Evolutionary conservation across 1,140 invertebrate species (phyloP), one percentile per base, ranked within the genome.

Genomic region (Drosophila sechellia): DNA sequence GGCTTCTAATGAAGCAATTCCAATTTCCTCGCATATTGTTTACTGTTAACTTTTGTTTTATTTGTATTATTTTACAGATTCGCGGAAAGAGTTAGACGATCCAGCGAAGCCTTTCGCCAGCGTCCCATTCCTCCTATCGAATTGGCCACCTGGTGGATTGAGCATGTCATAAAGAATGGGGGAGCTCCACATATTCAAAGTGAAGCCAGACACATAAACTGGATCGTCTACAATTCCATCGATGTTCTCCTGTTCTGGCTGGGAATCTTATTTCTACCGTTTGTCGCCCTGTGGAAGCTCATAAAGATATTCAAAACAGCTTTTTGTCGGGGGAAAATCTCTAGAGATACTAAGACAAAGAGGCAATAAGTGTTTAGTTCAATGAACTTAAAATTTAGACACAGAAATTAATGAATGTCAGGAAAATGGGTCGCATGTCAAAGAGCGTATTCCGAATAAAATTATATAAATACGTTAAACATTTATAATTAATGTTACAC

Each of bases 181-280:
- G 94, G 93, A 10, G 86, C 92, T 3, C 92, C 93, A 5, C 91
- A 93, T 2, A 45, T 65, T 17, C 79, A 93, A 50, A 91, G 92
- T 54, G 80, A 93, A 45, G 94, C 94, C 53, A 90, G 93, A 6
- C 92, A 93, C 43, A 87, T 95, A 39, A 94, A 94, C n/a, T 93
- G 94, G 79, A 95, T 95, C 90, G 93, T 95, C 73, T 94, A 94
- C 77, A 90, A 94, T 10, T 93, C 95, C 15, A 77, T 95, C 17
- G 95, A 96, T 92, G 94, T 95, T 10, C 91, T 95, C 46, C 85
- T 92, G 76, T 63, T 60, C 34, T 56, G 93, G 0, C 17, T 79
- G 35, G 15, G 45, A 17, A 4, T 76, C 35, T 22, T 59, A 27
- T 53, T 64, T 3, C 40, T 81, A 3, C 8, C 43, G 0, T 3